phyloP scores from a whole-genome alignment of 2,113 vertebrate genomes.

The Lucifuga dentata region DNA sequence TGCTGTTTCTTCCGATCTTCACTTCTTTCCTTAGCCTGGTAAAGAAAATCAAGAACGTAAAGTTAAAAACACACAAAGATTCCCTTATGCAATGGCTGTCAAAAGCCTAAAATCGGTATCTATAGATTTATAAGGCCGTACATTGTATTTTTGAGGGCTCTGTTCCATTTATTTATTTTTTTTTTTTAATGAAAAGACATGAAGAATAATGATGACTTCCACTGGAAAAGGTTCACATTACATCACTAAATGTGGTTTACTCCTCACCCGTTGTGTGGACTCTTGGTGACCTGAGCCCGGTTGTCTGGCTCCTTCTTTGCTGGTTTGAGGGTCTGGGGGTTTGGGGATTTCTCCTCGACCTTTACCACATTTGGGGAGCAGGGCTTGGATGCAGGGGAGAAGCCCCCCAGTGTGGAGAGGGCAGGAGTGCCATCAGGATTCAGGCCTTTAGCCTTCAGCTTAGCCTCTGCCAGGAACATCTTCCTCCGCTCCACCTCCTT shows the following conservation, averaged over 20 bases:
- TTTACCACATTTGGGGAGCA: conserved; percentile 92
- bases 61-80: background rate
- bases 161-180: too few species aligned
- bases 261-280: conserved; percentile 95
- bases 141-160: too few species aligned
- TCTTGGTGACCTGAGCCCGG: conserved; percentile 90
- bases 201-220: too few species aligned
- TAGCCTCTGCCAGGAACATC: conserved; percentile 93
- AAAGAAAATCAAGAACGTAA: too few species aligned
- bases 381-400: conserved; percentile 97
- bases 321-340: conserved; percentile 85
- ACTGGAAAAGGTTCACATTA: too few species aligned
- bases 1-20: conserved; percentile 92
- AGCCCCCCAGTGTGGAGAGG: conserved; percentile 91
- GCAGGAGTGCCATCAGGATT: conserved; percentile 98
- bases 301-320: conserved; percentile 93
- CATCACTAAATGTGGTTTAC: background rate
- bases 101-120: too few species aligned
- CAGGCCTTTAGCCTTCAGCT: conserved; percentile 96
- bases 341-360: conserved; percentile 91
- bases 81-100: too few species aligned
- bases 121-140: too few species aligned
- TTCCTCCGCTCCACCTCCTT: conserved; percentile 98
- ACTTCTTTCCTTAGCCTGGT: conserved; percentile 92
- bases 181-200: too few species aligned